Evolutionary conservation across 1,140 invertebrate genomes (phyloP), one percentile per base, ranked within the genome.

Genomic region (Prorops nasuta): DNA sequence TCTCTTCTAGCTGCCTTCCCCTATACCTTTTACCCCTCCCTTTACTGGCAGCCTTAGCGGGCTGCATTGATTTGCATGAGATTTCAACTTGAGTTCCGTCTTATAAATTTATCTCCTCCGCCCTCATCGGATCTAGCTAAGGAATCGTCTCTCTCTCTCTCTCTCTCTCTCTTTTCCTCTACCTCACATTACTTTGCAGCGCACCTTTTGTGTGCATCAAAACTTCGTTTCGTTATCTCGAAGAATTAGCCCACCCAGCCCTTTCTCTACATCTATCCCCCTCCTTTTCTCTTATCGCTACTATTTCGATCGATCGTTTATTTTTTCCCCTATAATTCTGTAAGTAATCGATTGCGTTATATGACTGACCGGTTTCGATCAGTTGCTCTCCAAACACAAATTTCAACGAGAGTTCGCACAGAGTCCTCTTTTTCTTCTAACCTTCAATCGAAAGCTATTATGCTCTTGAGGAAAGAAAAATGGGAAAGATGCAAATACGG

Each of bases 51-150:
- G 19, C 50, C 48, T 50, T 41, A 20, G 53, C 56, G 47, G 51
- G 44, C 52, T 61, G 55, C 64, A 69, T 66, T 69, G 66, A 70
- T 71, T 71, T 70, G 69, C 67, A 71, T 71, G 63, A 64, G 60
- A 62, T 63, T 63, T 66, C 58, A 59, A 65, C 50, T 49, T 52
- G 56, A 58, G 52, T 55, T 51, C 58, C 49, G 64, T 45, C 62
- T 64, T 63, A 55, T 66, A 64, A 66, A 65, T 67, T 51, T 64
- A 51, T 46, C 56, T 51, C 41, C 39, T 20, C 50, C 40, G 17
- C 28, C 58, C 35, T 49, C 37, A 41, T 51, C 58, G 46, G 54
- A 57, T 54, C 44, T 54, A 58, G 52, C 47, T 54, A 59, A 60
- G 46, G 51, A 55, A 58, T 60, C 58, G 46, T 40, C 56, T 51